Base-by-base conservation (phyloP, 2,797 vertebrate genomes). In the Cynodonichthys magdalenae region DNA sequence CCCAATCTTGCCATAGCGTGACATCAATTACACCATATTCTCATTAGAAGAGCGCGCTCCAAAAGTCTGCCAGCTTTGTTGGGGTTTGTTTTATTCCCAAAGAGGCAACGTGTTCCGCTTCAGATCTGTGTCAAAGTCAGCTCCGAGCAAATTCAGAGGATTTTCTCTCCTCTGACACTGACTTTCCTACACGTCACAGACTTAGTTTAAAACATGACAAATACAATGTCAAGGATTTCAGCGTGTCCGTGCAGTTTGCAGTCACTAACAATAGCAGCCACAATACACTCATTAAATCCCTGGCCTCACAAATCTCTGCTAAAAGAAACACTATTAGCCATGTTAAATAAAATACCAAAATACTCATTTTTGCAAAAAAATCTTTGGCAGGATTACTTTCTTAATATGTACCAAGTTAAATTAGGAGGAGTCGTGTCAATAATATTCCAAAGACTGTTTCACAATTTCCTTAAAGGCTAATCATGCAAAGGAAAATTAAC, bases 1-100 rank as follows among this genome's bases (percentile, higher is more conserved):
- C 82, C 79, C 84, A 83, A 90, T 91, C 88, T 81, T 62, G 82
- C 87, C 75, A 63, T 79, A 76, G 75, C 70, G 63, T 90, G 87
- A 91, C 90, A 92, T 87, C 88, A 89, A 92, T 92, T 90, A 89
- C 84, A 79, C 75, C 15, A 81, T 85, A 70, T 83, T 88, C 69
- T 91, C 80, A 83, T 90, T 90, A 91, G 85, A 77, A 80, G 65
- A 69, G 70, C 53, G 53, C 53, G 75, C 56, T 81, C 63, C 17
- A 42, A 62, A 78, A 80, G 87, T 87, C 80, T 76, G 62, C 73
- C 15, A 44, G 89, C 80, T 80, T 74, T 81, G 71, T 80, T 47
- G 4, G 53, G 74, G 49, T 68, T 39, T 81, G 65, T 78, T 84
- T 88, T 67, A 82, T 82, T 86, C 79, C 75, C 82, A 72, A 83